Conservation (phyloP, 1,140 invertebrate genomes). For the Homalodisca vitripennis region DNA sequence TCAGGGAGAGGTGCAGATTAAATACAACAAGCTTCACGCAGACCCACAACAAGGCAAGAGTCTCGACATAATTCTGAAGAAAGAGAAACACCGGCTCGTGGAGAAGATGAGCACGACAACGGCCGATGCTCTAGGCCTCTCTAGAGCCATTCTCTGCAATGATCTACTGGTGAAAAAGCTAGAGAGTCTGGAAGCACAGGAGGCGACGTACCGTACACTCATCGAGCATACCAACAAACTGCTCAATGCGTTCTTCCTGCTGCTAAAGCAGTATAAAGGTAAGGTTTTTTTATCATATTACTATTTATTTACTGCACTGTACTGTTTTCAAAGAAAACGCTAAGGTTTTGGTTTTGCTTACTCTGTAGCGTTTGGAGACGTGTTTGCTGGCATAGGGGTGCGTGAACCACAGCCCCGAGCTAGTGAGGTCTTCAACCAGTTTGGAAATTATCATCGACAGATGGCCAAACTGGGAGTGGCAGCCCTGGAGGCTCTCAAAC, state of each 20-base stretch:
- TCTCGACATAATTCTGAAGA: conserved; percentile 95
- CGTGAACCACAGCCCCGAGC: conserved; percentile 93
- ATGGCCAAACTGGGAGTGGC: conserved; percentile 51
- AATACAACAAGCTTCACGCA: conserved; percentile 98
- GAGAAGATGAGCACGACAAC: conserved; percentile 97
- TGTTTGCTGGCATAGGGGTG: conserved; percentile 92
- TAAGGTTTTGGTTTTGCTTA: too few species aligned
- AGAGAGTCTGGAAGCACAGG: conserved; percentile 88
- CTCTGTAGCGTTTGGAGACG: conserved; percentile 89
- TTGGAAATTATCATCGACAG: conserved; percentile 91
- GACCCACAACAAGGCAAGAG: conserved; percentile 93
- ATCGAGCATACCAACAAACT: conserved; percentile 88
- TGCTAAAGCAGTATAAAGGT: conserved; percentile 74
- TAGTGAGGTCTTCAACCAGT: conserved; percentile 92
- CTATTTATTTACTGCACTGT: too few species aligned
- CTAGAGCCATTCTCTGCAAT: conserved; percentile 96
- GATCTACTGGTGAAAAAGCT: conserved; percentile 95
- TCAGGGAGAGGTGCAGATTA: conserved; percentile 86
- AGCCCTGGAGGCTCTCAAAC: conserved; percentile 26
- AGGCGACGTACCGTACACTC: conserved; percentile 84
- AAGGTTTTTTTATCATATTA: conserved; percentile 34
- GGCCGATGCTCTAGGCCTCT: conserved; percentile 94
- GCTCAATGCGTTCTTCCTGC: conserved; percentile 68
- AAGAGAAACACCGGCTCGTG: conserved; percentile 95
- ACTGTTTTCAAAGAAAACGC: too few species aligned